Percentiles rank a stretch among this genome's conserved stretches.
Conservation (phyloP, 2,888 invertebrate species). For the Eumerus sabulonum region DNA sequence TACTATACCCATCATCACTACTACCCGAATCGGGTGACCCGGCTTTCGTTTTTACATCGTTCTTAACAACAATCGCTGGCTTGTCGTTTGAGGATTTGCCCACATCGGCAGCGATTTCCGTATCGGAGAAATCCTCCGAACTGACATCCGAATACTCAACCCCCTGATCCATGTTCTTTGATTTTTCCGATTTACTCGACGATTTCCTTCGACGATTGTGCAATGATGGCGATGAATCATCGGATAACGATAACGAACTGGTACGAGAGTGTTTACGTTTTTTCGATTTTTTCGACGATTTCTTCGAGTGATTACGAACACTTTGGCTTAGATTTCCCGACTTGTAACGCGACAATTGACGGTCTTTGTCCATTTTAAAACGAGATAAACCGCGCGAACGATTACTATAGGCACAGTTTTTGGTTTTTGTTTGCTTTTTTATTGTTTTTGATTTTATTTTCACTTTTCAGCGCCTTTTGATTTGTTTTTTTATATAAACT, state of each 20-base stretch:
- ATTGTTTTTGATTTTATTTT: background rate
- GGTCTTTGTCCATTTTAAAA: conserved; percentile 59
- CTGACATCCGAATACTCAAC: conserved; percentile 94
- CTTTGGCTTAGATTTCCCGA: conserved; percentile 40
- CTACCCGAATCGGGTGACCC: conserved; percentile 55
- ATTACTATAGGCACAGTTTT: conserved; percentile 1
- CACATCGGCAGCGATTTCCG: conserved; percentile 91
- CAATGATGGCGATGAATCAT: conserved; percentile 36
- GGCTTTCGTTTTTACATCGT: conserved; percentile 28
- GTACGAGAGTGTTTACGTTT: conserved; percentile 67
- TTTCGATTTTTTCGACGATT: conserved; percentile 66
- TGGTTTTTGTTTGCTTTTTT: background rate
- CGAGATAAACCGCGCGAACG: background rate
- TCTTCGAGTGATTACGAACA: conserved; percentile 67
- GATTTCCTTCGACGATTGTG: conserved; percentile 33
- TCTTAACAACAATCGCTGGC: background rate
- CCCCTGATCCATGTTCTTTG: conserved; percentile 65
- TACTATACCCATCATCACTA: conserved; percentile 73
- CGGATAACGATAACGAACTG: conserved; percentile 38
- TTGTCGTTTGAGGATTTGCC: conserved; percentile 84
- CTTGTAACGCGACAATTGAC: conserved; percentile 55
- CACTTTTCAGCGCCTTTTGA: background rate
- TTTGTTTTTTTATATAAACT: conserved; percentile 5
- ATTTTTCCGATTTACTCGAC: conserved; percentile 45
- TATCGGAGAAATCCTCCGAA: conserved; percentile 93